A percentile compares a stretch with the other conserved stretches of the same genome.
phyloP scores from a whole-genome alignment of 2,888 invertebrate species.

The Lasioglossum villosulum region DNA sequence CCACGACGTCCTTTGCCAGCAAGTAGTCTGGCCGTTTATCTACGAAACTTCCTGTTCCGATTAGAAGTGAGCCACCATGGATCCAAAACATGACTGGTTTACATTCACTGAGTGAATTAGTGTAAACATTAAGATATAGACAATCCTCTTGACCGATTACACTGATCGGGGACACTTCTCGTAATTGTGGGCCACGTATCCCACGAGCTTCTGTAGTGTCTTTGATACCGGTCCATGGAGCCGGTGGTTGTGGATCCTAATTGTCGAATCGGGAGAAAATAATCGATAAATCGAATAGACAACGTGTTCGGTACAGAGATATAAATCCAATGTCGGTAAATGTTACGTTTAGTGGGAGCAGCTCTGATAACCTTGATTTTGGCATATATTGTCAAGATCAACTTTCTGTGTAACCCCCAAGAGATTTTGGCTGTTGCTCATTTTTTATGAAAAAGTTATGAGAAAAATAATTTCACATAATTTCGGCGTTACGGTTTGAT shows the following conservation, averaged over 20 bases:
- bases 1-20: slow-evolving; percentile 67
- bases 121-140: slow-evolving; percentile 72
- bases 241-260: slow-evolving; percentile 83
- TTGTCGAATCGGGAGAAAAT: not conserved
- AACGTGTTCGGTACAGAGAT: not conserved
- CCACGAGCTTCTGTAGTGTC: slow-evolving; percentile 82
- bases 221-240: slow-evolving; percentile 83
- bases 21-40: slow-evolving; percentile 69
- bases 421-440: too few relatives aligned
- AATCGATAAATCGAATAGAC: not conserved
- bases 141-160: slow-evolving; percentile 74
- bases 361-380: too few relatives aligned
- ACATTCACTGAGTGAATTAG: slow-evolving; percentile 45
- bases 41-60: slow-evolving; percentile 66
- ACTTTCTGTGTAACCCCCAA: too few relatives aligned
- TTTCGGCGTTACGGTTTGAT: too few relatives aligned
- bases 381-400: too few relatives aligned
- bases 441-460: too few relatives aligned
- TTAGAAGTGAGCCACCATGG: slow-evolving; percentile 77
- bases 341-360: too few relatives aligned
- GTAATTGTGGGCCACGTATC: slow-evolving; percentile 75
- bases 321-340: not conserved
- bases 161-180: not conserved
- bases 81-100: slow-evolving; percentile 81
- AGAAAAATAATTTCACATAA: too few relatives aligned